These are phyloP conservation scores for Microcebus tavaratra DNA, from an alignment of 2,113 vertebrate species.

Conservation along the genomic window DNA sequence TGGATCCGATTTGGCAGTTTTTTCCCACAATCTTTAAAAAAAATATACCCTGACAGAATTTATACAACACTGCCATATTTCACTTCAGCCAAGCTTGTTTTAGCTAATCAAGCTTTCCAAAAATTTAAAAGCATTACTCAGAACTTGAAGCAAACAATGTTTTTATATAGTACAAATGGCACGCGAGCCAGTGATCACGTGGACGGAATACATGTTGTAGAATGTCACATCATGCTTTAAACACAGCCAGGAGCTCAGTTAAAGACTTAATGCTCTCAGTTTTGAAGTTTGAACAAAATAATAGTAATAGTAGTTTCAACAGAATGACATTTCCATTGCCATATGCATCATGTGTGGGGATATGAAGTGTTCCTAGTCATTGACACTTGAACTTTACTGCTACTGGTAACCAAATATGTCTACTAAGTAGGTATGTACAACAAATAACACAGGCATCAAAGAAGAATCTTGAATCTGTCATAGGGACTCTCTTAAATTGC, in stretches of 20 bases:
- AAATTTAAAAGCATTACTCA: slow-evolving; percentile 51
- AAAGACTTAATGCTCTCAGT: background rate
- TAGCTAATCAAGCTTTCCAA: slow-evolving; percentile 57
- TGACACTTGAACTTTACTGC: background rate
- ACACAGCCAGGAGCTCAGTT: background rate
- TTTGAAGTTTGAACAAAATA: background rate
- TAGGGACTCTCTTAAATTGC: background rate
- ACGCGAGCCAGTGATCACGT: background rate
- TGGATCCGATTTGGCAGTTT: slow-evolving; percentile 39
- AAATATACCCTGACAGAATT: slow-evolving; percentile 50
- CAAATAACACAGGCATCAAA: background rate
- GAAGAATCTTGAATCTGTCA: background rate
- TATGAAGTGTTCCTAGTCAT: background rate
- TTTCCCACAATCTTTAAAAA: slow-evolving; percentile 54
- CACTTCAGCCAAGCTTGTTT: slow-evolving; percentile 55
- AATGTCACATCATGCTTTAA: background rate
- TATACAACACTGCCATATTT: slow-evolving; percentile 28
- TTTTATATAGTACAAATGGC: slow-evolving; percentile 10
- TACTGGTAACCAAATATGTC: background rate
- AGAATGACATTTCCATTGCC: background rate
- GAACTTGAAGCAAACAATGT: slow-evolving; percentile 30
- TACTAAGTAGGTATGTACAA: background rate
- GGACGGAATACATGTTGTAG: background rate
- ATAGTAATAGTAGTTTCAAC: background rate
- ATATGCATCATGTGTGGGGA: background rate